Conservation (phyloP, 2,888 invertebrate species). For the Arenicola marina region DNA sequence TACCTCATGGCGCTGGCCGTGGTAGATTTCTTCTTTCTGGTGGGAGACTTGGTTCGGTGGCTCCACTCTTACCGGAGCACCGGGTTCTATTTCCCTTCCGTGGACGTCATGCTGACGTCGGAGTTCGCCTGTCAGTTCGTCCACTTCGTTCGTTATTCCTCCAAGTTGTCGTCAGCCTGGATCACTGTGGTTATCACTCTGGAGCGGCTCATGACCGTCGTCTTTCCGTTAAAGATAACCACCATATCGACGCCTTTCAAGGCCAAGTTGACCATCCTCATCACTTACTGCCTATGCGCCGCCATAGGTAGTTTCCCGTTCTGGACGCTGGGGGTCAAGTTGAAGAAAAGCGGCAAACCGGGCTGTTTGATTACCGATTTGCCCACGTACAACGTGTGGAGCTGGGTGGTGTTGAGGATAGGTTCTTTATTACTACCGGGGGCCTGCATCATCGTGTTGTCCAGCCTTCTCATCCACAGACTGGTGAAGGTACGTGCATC, state of each 20-base stretch:
- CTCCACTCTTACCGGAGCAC: no score
- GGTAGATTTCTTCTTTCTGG: slow-evolving; percentile 11
- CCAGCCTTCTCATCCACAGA: slow-evolving; percentile 6
- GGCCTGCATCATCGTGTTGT: slow-evolving; percentile 5
- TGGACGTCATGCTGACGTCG: slow-evolving; percentile 8
- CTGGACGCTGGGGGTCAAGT: slow-evolving; percentile 5
- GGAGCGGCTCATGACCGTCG: slow-evolving; percentile 39
- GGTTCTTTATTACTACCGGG: slow-evolving; percentile 11
- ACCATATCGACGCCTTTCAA: slow-evolving; percentile 33
- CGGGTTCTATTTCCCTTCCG: no score
- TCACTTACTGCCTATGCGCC: slow-evolving; percentile 34
- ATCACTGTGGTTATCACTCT: slow-evolving; percentile 40
- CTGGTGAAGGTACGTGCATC: neutral
- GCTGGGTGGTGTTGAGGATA: slow-evolving; percentile 1
- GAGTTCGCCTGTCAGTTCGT: slow-evolving; percentile 1
- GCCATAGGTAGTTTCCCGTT: slow-evolving; percentile 30
- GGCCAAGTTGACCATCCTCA: slow-evolving; percentile 31
- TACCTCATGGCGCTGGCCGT: slow-evolving; percentile 15
- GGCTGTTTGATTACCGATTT: neutral
- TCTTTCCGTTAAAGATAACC: slow-evolving; percentile 34
- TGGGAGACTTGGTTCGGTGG: slow-evolving; percentile 18
- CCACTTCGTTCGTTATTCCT: slow-evolving; percentile 7
- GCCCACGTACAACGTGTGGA: no score
- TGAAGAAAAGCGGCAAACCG: neutral
- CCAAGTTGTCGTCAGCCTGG: slow-evolving; percentile 31